Evolutionary conservation across 2,113 vertebrate genomes (phyloP).

Genomic region (Peromyscus maniculatus): DNA sequence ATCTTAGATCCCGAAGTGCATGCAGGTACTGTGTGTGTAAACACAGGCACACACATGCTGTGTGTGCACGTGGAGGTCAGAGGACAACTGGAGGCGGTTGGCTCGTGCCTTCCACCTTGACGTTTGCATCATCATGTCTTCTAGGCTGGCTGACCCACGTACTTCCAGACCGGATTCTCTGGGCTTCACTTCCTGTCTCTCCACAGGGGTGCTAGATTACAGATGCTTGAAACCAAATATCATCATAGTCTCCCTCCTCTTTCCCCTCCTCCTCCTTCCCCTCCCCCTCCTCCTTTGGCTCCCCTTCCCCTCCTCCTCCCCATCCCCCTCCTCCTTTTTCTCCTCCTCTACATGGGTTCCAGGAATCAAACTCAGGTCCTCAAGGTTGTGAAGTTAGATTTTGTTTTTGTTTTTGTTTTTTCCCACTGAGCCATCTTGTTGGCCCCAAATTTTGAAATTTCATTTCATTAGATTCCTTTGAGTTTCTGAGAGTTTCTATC

Average conservation of each 20-base stretch:
- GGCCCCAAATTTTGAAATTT: background rate
- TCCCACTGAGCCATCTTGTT: background rate
- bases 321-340: background rate
- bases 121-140: background rate
- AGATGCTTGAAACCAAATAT: background rate
- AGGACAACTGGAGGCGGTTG: background rate
- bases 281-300: too few species aligned
- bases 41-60: background rate
- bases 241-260: too few species aligned
- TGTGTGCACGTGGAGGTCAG: background rate
- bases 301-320: background rate
- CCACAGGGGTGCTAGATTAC: background rate
- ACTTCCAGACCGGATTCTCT: background rate
- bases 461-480: background rate
- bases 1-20: background rate
- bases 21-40: too few species aligned
- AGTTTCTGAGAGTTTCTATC: background rate
- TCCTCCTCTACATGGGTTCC: background rate
- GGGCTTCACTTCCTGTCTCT: background rate
- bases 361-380: background rate
- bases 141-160: background rate
- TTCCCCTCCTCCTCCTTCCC: background rate
- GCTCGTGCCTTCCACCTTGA: background rate
- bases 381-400: background rate
- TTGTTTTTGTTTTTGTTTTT: background rate